Conservation (phyloP, 2,888 invertebrate species). For the Ephialtes manifestator region DNA sequence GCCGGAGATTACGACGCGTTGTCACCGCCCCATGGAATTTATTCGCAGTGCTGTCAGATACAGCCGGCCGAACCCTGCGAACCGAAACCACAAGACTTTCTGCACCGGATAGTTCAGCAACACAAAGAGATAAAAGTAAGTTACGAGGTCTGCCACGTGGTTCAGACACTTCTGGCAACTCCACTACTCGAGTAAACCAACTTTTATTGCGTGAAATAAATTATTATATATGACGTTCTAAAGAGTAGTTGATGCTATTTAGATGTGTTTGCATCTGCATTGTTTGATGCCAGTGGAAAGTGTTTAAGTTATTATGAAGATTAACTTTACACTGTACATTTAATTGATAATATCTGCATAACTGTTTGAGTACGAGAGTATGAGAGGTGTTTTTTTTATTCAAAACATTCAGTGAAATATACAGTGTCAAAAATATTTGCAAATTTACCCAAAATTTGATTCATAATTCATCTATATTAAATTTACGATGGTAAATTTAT, state of each 20-base stretch:
- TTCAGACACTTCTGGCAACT: not conserved
- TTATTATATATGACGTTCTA: not conserved
- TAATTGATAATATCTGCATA: no score
- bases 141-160: not conserved
- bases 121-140: conserved; percentile 88
- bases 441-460: no score
- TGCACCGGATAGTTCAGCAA: conserved; percentile 89
- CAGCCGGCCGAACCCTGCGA: conserved; percentile 87
- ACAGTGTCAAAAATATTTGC: no score
- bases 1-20: conserved; percentile 90
- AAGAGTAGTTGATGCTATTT: not conserved
- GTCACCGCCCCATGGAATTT: conserved; percentile 88
- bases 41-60: conserved; percentile 89
- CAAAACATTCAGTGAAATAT: no score
- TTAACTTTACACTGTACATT: not conserved
- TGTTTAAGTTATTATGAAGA: not conserved
- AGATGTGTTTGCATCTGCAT: no score
- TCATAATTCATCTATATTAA: no score
- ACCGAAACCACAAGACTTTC: conserved; percentile 89
- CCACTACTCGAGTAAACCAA: not conserved
- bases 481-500: no score
- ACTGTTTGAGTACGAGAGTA: no score
- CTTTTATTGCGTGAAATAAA: conserved; percentile 1
- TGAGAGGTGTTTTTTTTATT: no score
- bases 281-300: not conserved